These are phyloP conservation scores for Chlorodrepanis virens DNA, from an alignment of 2,113 vertebrate genomes.

Conservation along the genomic window DNA sequence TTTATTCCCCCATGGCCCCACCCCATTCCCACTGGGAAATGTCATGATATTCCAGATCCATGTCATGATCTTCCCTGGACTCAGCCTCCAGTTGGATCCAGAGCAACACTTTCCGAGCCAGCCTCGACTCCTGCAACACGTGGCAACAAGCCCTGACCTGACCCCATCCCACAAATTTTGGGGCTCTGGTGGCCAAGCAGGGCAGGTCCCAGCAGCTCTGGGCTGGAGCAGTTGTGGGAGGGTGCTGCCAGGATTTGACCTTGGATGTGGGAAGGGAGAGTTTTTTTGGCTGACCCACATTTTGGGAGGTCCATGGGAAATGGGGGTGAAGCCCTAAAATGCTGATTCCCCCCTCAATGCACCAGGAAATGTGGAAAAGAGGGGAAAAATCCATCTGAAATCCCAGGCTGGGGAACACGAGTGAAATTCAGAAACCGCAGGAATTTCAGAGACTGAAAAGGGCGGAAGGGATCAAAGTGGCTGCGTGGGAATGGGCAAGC, in stretches of 20 bases:
- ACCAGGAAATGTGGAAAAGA: neutral
- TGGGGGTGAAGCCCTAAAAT: neutral
- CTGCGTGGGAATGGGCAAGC: neutral
- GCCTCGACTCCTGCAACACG: neutral
- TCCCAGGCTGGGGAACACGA: accelerated
- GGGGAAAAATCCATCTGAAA: neutral
- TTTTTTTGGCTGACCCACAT: accelerated
- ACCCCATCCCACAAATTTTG: neutral
- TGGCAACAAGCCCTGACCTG: constrained; percentile 1
- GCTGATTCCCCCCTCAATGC: accelerated
- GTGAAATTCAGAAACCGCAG: neutral
- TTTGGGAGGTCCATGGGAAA: accelerated
- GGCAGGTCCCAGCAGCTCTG: neutral
- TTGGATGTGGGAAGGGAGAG: neutral
- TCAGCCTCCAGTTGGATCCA: accelerated
- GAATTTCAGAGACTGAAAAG: neutral
- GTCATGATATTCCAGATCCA: too few relatives aligned
- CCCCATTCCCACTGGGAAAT: neutral
- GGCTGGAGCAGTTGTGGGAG: neutral
- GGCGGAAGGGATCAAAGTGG: neutral
- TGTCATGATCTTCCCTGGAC: neutral
- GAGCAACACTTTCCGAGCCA: neutral
- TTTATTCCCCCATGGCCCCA: accelerated
- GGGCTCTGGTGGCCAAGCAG: neutral
- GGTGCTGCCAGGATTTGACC: neutral